phyloP scores from a whole-genome alignment of 2,888 invertebrate genomes.

The Ctena decussata region DNA sequence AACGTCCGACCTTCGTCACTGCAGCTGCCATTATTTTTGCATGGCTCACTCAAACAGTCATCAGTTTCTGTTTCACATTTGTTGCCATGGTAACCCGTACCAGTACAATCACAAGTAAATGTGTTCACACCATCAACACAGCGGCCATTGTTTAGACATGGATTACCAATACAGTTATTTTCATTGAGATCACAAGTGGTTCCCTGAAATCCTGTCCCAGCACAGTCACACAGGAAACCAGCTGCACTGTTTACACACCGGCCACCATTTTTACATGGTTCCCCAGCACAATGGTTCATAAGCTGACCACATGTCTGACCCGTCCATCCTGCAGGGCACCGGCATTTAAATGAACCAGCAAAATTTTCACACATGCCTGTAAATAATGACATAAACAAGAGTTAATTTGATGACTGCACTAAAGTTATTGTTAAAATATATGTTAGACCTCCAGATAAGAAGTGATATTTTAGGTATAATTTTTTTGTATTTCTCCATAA shows the following conservation, averaged over 20 bases:
- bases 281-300: conserved; percentile 71
- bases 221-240: conserved; percentile 73
- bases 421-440: no score
- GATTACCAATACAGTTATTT: conserved; percentile 68
- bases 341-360: conserved; percentile 73
- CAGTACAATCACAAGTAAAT: conserved; percentile 75
- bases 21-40: conserved; percentile 75
- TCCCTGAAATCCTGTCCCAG: conserved; percentile 74
- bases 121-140: conserved; percentile 74
- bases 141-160: conserved; percentile 74
- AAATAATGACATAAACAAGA: no score
- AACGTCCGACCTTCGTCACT: conserved; percentile 61
- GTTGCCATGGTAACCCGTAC: conserved; percentile 75
- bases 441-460: no score
- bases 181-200: conserved; percentile 65
- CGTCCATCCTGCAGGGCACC: conserved; percentile 78
- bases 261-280: conserved; percentile 77
- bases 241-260: conserved; percentile 69
- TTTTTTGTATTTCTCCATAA: no score
- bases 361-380: conserved; percentile 74
- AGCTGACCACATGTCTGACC: conserved; percentile 77
- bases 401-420: no score
- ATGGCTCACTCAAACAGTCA: conserved; percentile 67
- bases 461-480: no score
- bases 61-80: conserved; percentile 57